Percentiles rank a stretch among this genome's conserved stretches.
These are phyloP conservation scores for Diacarnus erythraeanus DNA, from an alignment of 37 sponge, comb jelly and placozoan genomes.

Conservation along the genomic window DNA sequence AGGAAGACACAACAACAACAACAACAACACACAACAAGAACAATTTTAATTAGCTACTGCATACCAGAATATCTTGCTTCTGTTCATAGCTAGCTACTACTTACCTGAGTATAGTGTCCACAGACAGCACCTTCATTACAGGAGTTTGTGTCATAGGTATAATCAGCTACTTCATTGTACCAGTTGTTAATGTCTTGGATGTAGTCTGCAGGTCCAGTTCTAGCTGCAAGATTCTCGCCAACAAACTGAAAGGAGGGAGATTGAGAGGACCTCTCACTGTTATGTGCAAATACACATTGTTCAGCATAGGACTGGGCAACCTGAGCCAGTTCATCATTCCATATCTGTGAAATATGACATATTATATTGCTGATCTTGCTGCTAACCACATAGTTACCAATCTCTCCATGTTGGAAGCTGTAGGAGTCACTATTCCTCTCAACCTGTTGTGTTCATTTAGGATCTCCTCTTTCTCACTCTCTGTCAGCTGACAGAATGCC, in stretches of 20 bases:
- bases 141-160: not conserved
- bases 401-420: slow-evolving; percentile 44
- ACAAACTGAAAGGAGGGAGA: not conserved
- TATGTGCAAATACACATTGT: slow-evolving; percentile 15
- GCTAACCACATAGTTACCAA: slow-evolving; percentile 12
- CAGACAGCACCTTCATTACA: not conserved
- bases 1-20: too few relatives aligned
- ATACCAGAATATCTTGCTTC: too few relatives aligned
- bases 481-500: not conserved
- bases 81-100: not conserved
- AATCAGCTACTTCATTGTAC: slow-evolving; percentile 12
- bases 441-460: slow-evolving; percentile 20
- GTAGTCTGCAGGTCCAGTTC: slow-evolving; percentile 5
- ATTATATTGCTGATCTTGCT: not conserved
- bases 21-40: too few relatives aligned
- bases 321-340: slow-evolving; percentile 23
- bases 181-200: not conserved
- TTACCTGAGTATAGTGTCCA: slow-evolving; percentile 49
- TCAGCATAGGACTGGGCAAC: slow-evolving; percentile 21
- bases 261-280: not conserved
- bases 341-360: too few relatives aligned
- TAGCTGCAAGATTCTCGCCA: slow-evolving; percentile 23
- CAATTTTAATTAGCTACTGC: too few relatives aligned
- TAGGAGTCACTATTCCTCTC: slow-evolving; percentile 22
- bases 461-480: not conserved